A percentile compares a stretch with the other conserved stretches of the same genome.
Conservation (phyloP, 2,113 vertebrate genomes). For the Meles meles region DNA sequence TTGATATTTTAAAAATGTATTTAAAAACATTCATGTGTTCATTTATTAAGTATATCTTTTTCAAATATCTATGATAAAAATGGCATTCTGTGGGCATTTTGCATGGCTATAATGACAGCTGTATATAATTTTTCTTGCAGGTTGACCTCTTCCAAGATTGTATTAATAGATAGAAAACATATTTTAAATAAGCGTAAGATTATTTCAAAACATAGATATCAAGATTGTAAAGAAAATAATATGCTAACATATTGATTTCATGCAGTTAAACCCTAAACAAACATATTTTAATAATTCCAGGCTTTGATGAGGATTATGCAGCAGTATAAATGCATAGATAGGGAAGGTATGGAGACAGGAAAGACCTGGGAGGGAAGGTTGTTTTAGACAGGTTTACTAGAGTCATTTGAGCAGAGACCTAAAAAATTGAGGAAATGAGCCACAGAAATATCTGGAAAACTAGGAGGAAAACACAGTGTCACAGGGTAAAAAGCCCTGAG, state of each 20-base stretch:
- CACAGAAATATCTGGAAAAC: not conserved
- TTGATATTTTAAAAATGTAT: not conserved
- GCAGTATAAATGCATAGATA: not conserved
- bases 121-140: not conserved
- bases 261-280: not conserved
- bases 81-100: not conserved
- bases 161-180: not conserved
- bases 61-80: not conserved
- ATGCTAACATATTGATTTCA: not conserved
- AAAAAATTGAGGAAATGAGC: not conserved
- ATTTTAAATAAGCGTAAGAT: not conserved
- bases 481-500: not conserved
- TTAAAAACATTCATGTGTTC: not conserved
- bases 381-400: not conserved
- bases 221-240: not conserved
- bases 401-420: not conserved
- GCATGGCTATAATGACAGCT: not conserved
- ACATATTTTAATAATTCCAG: not conserved
- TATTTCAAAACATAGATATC: not conserved
- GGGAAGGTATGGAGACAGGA: not conserved
- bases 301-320: not conserved
- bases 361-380: not conserved
- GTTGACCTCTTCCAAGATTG: not conserved
- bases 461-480: not conserved
- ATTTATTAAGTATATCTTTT: not conserved